Percentiles rank a stretch among this genome's conserved stretches.
Evolutionary conservation across 2,888 invertebrate genomes (phyloP).

Genomic region (Pheosia gnoma): DNA sequence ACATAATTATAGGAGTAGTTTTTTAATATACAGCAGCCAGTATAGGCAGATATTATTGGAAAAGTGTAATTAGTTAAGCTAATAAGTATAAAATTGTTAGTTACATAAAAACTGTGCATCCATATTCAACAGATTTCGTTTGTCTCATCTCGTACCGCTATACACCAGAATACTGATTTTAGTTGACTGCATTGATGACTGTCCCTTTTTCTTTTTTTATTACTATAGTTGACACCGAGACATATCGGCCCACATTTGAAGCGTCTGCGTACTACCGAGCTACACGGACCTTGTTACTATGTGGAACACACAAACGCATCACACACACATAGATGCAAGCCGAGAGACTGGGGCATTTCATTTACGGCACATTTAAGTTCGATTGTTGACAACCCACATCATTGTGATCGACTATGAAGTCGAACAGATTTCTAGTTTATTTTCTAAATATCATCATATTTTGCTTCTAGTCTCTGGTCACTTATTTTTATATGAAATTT

Average conservation of each 20-base stretch:
- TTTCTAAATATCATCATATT: not conserved
- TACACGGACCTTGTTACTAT: conserved; percentile 66
- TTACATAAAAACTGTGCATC: no score
- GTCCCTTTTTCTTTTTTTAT: not conserved
- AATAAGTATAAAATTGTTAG: no score
- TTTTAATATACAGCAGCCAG: no score
- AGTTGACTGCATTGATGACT: not conserved
- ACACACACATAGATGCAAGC: conserved; percentile 36
- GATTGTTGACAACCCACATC: conserved; percentile 34
- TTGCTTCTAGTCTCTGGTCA: no score
- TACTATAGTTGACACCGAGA: conserved; percentile 19
- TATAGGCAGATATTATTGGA: no score
- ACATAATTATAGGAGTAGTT: not conserved
- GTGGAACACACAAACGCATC: conserved; percentile 55
- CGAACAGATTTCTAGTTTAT: conserved; percentile 9
- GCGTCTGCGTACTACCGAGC: conserved; percentile 45
- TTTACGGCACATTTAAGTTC: conserved; percentile 33
- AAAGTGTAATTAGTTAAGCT: no score
- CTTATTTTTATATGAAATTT: no score
- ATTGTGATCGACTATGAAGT: conserved; percentile 17
- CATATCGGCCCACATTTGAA: conserved; percentile 49
- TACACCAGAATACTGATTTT: not conserved
- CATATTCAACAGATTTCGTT: no score
- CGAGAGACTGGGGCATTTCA: conserved; percentile 16
- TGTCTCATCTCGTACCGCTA: not conserved